Evolutionary conservation across 2,113 vertebrate species (phyloP), one percentile per base, ranked within the genome.

Genomic region (Oryzias melastigma): DNA sequence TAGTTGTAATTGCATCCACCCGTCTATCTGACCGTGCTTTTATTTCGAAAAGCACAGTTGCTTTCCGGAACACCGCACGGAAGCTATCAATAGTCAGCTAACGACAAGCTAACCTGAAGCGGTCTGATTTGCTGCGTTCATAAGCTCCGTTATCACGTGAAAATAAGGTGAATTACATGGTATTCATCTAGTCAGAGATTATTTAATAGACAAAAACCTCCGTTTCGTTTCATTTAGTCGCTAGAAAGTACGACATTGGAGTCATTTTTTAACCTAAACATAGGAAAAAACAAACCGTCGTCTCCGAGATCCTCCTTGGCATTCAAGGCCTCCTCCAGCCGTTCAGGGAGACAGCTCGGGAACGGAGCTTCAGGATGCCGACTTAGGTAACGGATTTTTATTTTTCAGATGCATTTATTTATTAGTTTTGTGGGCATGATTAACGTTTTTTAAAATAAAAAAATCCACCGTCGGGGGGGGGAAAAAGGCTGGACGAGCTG

Each of bases 311-410:
- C 65, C 49, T 50, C 42, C 45, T 71, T 59, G 65, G 72, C 40
- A 56, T 55, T 29, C 15, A 7, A 48, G 87, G 85, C 85, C 84
- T 85, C 71, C 62, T 20, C 47, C 17, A 49, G 44, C 60, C 42
- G 29, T 54, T 52, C 12, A 46, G 47, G 63, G 52, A 59, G 14
- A 20, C 46, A 63, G 10, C 17, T 42, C 13, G 5, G 24, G 14
- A 5, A 8, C 18, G 14, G 27, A 5, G 35, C 1, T 3, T 4
- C 0, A 3, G 14, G 14, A 25, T 25, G 15, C 3, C 24, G 27
- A 54, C 6, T 44, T 5, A 17, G 1, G 20, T 5, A 5, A 12
- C 1, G 19, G 2, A 1, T 12, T 35, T 6, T 1, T 16, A 1
- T 17, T 18, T 6, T 4, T 5, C 10, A 18, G 1, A 1, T 16